phyloP scores from a whole-genome alignment of 2,797 vertebrate species.

The Eulemur albifrons region DNA sequence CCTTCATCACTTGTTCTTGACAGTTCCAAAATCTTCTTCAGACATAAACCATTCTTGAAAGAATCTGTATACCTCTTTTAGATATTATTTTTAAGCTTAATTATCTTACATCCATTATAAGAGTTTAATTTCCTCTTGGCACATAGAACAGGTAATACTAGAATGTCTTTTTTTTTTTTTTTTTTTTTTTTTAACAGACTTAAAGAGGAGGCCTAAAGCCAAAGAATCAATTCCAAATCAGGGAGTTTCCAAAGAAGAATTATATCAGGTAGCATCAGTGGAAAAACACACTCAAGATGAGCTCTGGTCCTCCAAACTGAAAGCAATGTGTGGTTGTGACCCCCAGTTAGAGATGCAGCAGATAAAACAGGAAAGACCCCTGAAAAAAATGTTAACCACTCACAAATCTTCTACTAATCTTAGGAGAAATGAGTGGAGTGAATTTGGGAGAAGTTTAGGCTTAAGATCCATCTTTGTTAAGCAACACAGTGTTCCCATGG shows the following conservation, averaged over 20 bases:
- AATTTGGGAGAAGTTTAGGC: not conserved
- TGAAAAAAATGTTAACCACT: not conserved
- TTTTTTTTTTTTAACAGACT: not conserved
- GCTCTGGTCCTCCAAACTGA: not conserved
- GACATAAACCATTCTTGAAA: not conserved
- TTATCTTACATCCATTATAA: not conserved
- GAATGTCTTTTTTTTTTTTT: not conserved
- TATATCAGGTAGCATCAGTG: not conserved
- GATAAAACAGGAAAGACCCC: not conserved
- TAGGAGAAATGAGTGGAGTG: not conserved
- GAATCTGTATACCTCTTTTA: not conserved
- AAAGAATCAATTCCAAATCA: not conserved
- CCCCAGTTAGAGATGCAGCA: not conserved
- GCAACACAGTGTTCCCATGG: not conserved
- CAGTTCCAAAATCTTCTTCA: not conserved
- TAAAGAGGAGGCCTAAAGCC: constrained; percentile 30
- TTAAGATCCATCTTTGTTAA: not conserved
- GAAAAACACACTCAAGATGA: not conserved
- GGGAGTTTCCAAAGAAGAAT: constrained; percentile 34
- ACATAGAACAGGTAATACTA: not conserved
- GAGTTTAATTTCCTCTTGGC: not conserved
- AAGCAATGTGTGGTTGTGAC: not conserved
- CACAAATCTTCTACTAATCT: not conserved
- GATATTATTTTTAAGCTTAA: not conserved
- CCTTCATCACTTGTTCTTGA: not conserved